Base-by-base conservation (phyloP, 2,797 vertebrate species). In the Molossus alvarezi region DNA sequence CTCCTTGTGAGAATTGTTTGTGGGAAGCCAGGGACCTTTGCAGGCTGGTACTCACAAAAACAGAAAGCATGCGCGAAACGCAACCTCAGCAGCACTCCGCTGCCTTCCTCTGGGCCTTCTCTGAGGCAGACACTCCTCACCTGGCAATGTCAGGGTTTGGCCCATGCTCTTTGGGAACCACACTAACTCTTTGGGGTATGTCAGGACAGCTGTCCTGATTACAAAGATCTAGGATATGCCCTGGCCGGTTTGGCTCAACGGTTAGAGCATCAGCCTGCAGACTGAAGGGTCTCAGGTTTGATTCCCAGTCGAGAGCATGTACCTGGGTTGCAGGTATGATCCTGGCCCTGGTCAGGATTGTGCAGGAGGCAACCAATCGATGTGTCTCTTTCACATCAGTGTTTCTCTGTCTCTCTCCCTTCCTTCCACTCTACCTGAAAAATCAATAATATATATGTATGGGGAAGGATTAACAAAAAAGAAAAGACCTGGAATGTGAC, bases 121-220 rank as follows among this genome's bases (percentile, higher is more conserved):
- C 27, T 62, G 88, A 94, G 84, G 25, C 8, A 85, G n/a, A 57
- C 53, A 60, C 41, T 67, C 73, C 65, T 95, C 3, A 0, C 25
- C 53, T 6, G 29, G 33, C 29, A 83, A 62, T 27, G 14, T 0
- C 51, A 10, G 64, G 23, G n/a, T 67, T 79, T 82, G 64, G 75
- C 69, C 51, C 62, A 55, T 6, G 12, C 13, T 69, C 48, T 33
- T 64, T 62, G 71, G 27, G 27, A 60, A 64, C 29, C 13, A 48
- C 9, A 21, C 13, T 23, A 64, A 62, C 25, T 41, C 53, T 75
- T 76, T n/a, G 53, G 12, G 51, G 55, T 93, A 27, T 72, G 81
- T 87, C n/a, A 60, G 84, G 51, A 97, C 27, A 69, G 51, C 67
- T 60, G 45, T 91, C 65, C 76, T 90, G 27, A n/a, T 48, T 73